These are phyloP conservation scores for Syngnathus rostellatus DNA, from an alignment of 2,797 vertebrate species.

Conservation along the genomic window DNA sequence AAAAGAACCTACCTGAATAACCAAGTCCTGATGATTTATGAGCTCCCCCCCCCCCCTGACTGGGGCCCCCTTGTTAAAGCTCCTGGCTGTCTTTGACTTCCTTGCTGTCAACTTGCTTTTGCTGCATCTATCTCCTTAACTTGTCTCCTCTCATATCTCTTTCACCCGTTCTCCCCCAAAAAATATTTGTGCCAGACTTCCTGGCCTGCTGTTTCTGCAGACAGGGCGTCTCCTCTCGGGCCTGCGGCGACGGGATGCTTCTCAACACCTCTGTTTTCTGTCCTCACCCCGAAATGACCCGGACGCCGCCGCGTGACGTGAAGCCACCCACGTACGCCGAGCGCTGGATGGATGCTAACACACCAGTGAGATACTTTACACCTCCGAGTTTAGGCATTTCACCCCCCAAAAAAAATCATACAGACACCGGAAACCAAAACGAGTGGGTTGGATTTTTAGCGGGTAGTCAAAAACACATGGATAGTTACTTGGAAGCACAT, in stretches of 20 bases:
- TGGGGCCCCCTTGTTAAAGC: constrained; percentile 48
- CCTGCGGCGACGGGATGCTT: constrained; percentile 1
- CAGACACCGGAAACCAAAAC: neutral
- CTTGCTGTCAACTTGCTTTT: constrained; percentile 31
- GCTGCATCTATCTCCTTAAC: constrained; percentile 19
- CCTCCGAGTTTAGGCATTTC: neutral
- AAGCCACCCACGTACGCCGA: neutral
- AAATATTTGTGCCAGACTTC: constrained; percentile 1
- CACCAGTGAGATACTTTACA: neutral
- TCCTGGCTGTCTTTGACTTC: constrained; percentile 44
- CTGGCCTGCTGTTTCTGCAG: constrained; percentile 2
- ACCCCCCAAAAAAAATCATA: neutral
- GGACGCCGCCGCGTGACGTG: neutral
- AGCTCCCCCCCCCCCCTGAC: constrained; percentile 41
- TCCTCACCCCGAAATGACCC: constrained; percentile 12
- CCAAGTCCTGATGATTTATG: constrained; percentile 67
- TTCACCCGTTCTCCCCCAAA: constrained; percentile 58
- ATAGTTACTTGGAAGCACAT: neutral
- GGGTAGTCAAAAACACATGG: neutral
- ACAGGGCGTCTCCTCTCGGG: neutral
- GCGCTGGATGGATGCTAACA: neutral
- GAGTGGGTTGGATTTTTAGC: neutral
- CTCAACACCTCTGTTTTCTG: constrained; percentile 48
- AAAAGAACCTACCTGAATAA: constrained; percentile 69
- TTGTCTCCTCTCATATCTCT: constrained; percentile 30